Base-by-base conservation (phyloP, 2,797 vertebrate genomes). In the Acanthurus leucopareius region DNA sequence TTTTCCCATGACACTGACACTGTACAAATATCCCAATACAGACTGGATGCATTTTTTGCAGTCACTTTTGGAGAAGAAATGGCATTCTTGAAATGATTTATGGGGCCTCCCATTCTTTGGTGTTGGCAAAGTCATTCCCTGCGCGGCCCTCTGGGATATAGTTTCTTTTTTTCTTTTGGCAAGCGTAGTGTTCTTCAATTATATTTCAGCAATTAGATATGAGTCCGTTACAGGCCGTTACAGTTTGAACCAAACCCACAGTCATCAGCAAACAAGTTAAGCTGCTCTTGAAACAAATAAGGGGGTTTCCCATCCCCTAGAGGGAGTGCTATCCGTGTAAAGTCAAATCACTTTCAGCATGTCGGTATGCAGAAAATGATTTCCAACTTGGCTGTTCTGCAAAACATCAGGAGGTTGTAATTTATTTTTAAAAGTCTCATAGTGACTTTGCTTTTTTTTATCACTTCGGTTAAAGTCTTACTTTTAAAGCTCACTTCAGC, bases 21-120 rank as follows among this genome's bases (percentile, higher is more conserved):
- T 65, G 56, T 73, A 38, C 44, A 67, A 76, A 81, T 77, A 74
- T 72, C 65, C 72, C 49, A 76, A 17, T 64, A 51, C 54, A 56
- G 65, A 38, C 69, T 61, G 57, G 51, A 54, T 67, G 49, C 42
- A 76, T 80, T 80, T 73, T 71, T 70, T 28, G 20, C 25, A 48
- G 28, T 77, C 10, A 22, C 75, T 72, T 80, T 80, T 86, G 82
- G 74, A 79, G 63, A 35, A 73, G 38, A 79, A 80, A 74, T 38
- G 25, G 38, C 77, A 87, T 88, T 88, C 70, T 75, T 73, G 2
- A n/a, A 65, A 82, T 86, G 77, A 87, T 85, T 89, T 82, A 81
- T 32, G 13, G 82, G 75, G 71, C 80, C 88, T 87, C 80, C 80
- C 84, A 76, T 87, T 87, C 73, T 82, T 85, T 80, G 9, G 28